A percentile compares a stretch with the other conserved stretches of the same genome.
Evolutionary conservation across 1,140 invertebrate species (phyloP).

Genomic region (Polyergus mexicanus): DNA sequence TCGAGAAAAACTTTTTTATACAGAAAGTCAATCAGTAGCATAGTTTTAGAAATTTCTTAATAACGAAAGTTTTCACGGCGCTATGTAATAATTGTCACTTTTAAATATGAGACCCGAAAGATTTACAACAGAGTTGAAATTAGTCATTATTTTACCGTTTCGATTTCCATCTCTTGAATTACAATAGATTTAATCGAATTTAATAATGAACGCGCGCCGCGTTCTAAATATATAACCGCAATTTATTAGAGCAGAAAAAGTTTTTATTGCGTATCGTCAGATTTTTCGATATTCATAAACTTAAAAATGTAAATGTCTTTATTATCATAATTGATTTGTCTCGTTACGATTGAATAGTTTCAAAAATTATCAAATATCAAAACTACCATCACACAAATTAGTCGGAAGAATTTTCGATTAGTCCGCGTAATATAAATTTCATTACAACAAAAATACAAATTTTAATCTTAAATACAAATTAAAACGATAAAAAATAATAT

Average conservation of each 20-base stretch:
- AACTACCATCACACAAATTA: background rate
- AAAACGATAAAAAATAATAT: background rate
- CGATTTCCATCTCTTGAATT: background rate
- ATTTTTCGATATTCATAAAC: conserved; percentile 17
- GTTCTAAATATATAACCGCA: background rate
- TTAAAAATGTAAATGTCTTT: background rate
- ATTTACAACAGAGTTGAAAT: background rate
- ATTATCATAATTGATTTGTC: background rate
- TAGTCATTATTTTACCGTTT: conserved; percentile 5
- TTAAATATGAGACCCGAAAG: background rate
- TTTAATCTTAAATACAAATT: background rate
- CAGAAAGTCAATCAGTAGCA: background rate
- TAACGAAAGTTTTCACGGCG: background rate
- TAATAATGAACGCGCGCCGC: background rate
- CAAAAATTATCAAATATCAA: background rate
- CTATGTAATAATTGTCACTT: background rate
- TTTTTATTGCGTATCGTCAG: background rate
- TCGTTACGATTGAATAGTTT: background rate
- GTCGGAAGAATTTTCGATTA: conserved; percentile 1
- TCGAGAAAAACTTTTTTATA: background rate
- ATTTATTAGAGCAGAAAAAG: conserved; percentile 9
- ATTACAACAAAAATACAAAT: background rate
- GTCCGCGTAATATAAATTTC: background rate
- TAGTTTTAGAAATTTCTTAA: background rate
- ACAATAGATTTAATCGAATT: background rate